Evolutionary conservation across 2,888 invertebrate genomes (phyloP), one percentile per base, ranked within the genome.

Genomic region (Synergus itoensis): DNA sequence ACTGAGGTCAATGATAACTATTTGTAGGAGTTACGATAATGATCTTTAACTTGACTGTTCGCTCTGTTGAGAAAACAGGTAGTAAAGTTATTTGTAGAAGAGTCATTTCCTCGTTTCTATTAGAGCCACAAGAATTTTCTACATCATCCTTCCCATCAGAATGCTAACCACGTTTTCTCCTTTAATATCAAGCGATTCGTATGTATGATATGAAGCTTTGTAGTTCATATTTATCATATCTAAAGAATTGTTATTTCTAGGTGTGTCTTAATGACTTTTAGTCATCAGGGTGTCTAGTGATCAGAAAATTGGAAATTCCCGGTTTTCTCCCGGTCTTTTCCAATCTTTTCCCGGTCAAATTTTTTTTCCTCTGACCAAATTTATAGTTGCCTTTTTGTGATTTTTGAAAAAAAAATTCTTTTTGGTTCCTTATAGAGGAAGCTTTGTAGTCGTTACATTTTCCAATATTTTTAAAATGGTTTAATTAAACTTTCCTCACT

Each of bases 1-100:
- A 21, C 45, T 69, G 48, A 69, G 69, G 69, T 69, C 69, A 69
- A 48, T 69, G 69, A 69, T 69, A 69, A 69, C 69, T 69, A 69
- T 69, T 69, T 48, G 69, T 69, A 48, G 48, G 28, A 69, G 45
- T 69, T 45, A 69, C 69, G 48, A 69, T 69, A 69, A 69, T 48
- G 45, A 69, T 69, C 48, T 69, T 45, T 45, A 69, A 69, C 69
- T 48, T 48, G 45, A 48, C 69, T 69, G 69, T 69, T 69, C 28
- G n/a, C 5, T 62, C 45, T 48, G 69, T 69, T 8, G 21, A 69
- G 45, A 69, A 69, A 69, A 69, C 48, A 48, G 69, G 69, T 48
- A 48, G 69, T 69, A 16, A 48, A 69, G 48, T 69, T 69, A 69
- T 48, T 69, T 69, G 69, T 48, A 14, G 69, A 69, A 48, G 48